Percentiles rank a stretch among this genome's conserved stretches.
phyloP scores from a whole-genome alignment of 2,888 invertebrate genomes.

The Galerucella calmariensis region DNA sequence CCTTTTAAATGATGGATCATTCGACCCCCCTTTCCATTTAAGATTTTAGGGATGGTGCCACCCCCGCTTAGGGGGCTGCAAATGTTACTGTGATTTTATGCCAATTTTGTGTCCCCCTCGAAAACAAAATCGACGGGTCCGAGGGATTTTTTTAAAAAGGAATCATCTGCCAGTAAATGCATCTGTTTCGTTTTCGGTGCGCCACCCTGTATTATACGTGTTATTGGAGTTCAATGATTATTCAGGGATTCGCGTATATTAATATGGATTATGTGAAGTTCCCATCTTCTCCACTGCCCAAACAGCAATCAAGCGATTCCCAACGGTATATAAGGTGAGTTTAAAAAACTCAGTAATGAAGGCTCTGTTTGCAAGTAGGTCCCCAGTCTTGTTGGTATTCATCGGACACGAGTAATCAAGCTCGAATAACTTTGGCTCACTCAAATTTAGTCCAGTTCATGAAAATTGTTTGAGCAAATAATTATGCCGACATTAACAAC shows the following conservation, averaged over 20 bases:
- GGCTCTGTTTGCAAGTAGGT: conserved; percentile 44
- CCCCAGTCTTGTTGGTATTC: conserved; percentile 57
- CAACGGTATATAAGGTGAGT: conserved; percentile 35
- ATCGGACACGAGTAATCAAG: conserved; percentile 57
- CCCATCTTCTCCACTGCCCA: conserved; percentile 29
- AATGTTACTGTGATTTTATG: no score
- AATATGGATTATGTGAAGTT: conserved; percentile 20
- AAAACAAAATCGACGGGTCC: no score
- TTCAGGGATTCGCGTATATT: not conserved
- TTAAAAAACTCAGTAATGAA: conserved; percentile 46
- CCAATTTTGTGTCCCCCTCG: no score
- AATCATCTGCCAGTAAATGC: no score
- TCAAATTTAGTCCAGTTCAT: conserved; percentile 23
- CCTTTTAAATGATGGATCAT: no score
- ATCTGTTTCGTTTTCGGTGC: no score
- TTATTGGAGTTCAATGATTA: conserved; percentile 1
- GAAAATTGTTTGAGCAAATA: not conserved
- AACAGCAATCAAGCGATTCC: conserved; percentile 47
- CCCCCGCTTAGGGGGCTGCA: no score
- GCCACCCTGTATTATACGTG: not conserved
- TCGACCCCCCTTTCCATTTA: no score
- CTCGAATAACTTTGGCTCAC: conserved; percentile 47
- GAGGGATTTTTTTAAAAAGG: no score
- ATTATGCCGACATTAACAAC: no score
- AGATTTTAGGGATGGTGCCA: no score